Percentiles rank a stretch among this genome's conserved stretches.
These are phyloP conservation scores for Adineta ricciae DNA, from an alignment of 2,888 invertebrate species.

Conservation along the genomic window DNA sequence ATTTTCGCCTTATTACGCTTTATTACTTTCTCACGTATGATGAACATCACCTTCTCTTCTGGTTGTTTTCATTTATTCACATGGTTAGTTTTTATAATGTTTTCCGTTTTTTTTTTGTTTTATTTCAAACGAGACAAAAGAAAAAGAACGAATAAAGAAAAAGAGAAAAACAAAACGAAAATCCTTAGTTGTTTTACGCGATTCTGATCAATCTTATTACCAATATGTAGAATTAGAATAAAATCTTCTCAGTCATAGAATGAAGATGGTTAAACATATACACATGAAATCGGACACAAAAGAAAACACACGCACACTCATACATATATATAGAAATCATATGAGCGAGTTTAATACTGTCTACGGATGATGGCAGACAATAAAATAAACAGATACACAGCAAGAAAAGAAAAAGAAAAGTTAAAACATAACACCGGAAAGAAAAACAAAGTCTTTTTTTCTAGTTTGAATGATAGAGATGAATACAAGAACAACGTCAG, in stretches of 20 bases:
- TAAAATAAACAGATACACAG: neutral
- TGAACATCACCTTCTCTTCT: too few relatives aligned
- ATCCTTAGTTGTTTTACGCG: neutral
- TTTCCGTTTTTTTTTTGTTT: neutral
- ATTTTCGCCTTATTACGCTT: neutral
- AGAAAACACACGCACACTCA: neutral
- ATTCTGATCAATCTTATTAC: neutral
- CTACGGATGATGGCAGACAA: neutral
- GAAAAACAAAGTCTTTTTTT: neutral
- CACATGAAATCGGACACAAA: neutral
- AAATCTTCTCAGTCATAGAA: neutral
- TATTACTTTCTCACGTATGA: neutral
- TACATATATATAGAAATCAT: neutral
- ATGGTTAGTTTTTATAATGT: neutral
- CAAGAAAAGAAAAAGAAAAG: neutral
- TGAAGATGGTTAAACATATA: neutral
- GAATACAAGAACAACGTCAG: neutral
- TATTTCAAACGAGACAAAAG: neutral
- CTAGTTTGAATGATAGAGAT: neutral
- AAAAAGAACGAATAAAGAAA: neutral
- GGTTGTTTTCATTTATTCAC: neutral
- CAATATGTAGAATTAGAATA: too few relatives aligned
- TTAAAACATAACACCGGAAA: conserved; percentile 12
- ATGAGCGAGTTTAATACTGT: neutral
- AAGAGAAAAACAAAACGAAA: neutral